Evolutionary conservation across 2,113 vertebrate genomes (phyloP), one percentile per base, ranked within the genome.

Genomic region (Agapornis roseicollis): DNA sequence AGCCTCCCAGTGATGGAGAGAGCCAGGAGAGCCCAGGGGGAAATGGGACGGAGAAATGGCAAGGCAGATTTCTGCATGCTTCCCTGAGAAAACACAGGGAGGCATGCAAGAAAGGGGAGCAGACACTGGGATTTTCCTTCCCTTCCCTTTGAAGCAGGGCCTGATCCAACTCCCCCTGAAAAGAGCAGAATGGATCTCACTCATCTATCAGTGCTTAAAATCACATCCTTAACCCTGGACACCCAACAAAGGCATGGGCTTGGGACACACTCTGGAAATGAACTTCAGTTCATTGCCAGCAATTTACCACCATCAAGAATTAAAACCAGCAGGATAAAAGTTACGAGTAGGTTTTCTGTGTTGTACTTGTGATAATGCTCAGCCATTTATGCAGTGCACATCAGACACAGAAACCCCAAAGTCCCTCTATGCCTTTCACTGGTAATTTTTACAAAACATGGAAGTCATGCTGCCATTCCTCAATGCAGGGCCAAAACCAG

Each of bases 1-100:
- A 94, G 44, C 91, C 85, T 94, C 65, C 81, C 6, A 22, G 52
- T 17, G 85, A 87, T 63, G 74, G 77, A 78, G 79, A n/a, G 61
- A 87, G 87, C 50, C 70, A 46, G 80, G 18, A 66, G 47, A 82
- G 33, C n/a, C 53, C 80, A 3, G 0, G 2, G 41, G n/a, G 64
- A 11, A 66, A 37, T 1, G 24, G 53, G 18, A 55, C 4, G 0
- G 7, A 66, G 37, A 55, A 72, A 39, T 2, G 27, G 50, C 50
- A 41, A 39, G 56, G 41, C 56, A 53, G 16, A 56, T 88, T 49
- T 78, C 80, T 68, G 58, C 42, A 2, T 14, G 13, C 39, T 28
- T 56, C 60, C 25, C 52, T 49, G 71, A 29, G 65, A 74, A 55
- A 56, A 70, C 0, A 0, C 58, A 79, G 39, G n/a, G 49, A 73